phyloP scores from a whole-genome alignment of 2,888 invertebrate species.

The Acleris emargana region DNA sequence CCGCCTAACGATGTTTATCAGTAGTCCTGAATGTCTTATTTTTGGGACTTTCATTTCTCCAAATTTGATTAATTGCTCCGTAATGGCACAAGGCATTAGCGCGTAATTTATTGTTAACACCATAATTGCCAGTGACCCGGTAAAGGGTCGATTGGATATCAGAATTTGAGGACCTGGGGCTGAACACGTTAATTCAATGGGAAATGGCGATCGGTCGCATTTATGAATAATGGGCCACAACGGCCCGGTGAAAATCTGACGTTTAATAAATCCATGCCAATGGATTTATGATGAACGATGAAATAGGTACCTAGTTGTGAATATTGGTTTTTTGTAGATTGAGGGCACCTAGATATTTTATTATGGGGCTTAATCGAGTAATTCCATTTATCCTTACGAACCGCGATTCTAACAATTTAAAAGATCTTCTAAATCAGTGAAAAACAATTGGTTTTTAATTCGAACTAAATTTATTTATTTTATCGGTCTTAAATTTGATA shows the following conservation, averaged over 20 bases:
- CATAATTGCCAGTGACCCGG: slow-evolving; percentile 38
- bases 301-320: slow-evolving; percentile 10
- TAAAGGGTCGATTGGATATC: too few relatives aligned
- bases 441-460: too few relatives aligned
- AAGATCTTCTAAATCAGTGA: too few relatives aligned
- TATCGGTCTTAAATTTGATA: too few relatives aligned
- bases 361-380: too few relatives aligned
- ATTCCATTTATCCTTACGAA: too few relatives aligned
- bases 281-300: slow-evolving; percentile 27
- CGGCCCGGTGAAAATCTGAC: slow-evolving; percentile 11
- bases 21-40: slow-evolving; percentile 51
- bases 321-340: not conserved
- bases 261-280: slow-evolving; percentile 28
- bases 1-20: slow-evolving; percentile 47
- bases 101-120: slow-evolving; percentile 72
- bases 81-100: slow-evolving; percentile 77
- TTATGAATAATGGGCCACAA: slow-evolving; percentile 39
- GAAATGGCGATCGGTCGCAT: slow-evolving; percentile 40
- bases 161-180: too few relatives aligned
- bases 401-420: too few relatives aligned
- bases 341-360: too few relatives aligned
- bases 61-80: slow-evolving; percentile 76
- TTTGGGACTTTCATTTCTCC: slow-evolving; percentile 54
- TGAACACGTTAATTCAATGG: too few relatives aligned
- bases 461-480: too few relatives aligned